Percentiles rank a stretch among this genome's conserved stretches.
Conservation (phyloP, 2,113 vertebrate species). For the Dendrocopos noguchii region DNA sequence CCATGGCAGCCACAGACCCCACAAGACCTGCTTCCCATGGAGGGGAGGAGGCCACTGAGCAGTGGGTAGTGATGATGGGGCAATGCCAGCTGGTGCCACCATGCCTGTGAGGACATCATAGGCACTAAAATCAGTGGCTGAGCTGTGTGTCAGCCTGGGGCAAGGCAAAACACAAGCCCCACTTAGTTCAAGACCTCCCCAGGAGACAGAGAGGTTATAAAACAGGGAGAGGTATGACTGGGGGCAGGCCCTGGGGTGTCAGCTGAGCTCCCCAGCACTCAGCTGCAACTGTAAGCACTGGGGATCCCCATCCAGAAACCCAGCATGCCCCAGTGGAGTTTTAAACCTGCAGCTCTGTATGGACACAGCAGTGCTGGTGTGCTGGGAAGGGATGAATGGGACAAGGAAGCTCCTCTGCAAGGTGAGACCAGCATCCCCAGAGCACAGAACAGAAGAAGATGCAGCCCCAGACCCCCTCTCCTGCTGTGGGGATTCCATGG, state of each 20-base stretch:
- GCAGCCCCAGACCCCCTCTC: accelerated
- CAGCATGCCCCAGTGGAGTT: not conserved
- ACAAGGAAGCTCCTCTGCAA: not conserved
- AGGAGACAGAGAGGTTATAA: not conserved
- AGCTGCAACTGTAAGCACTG: not conserved
- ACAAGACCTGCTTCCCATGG: not conserved
- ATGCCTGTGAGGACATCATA: not conserved
- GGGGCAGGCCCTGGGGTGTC: not conserved
- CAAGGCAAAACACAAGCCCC: not conserved
- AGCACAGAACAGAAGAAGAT: not conserved
- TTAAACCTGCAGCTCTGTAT: not conserved
- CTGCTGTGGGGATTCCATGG: not conserved
- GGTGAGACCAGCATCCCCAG: not conserved
- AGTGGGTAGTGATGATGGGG: accelerated
- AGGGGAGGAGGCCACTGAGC: not conserved
- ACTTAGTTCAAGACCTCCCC: not conserved
- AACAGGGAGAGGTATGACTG: not conserved
- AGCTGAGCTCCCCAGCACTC: not conserved
- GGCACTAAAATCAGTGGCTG: not conserved
- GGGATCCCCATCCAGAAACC: not conserved
- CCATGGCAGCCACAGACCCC: accelerated
- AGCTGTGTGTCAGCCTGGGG: not conserved
- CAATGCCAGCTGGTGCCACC: not conserved
- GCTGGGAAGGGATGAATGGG: not conserved
- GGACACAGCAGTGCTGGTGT: not conserved